Conservation (phyloP, 2,113 vertebrate genomes). For the Mormyrus iriodes region DNA sequence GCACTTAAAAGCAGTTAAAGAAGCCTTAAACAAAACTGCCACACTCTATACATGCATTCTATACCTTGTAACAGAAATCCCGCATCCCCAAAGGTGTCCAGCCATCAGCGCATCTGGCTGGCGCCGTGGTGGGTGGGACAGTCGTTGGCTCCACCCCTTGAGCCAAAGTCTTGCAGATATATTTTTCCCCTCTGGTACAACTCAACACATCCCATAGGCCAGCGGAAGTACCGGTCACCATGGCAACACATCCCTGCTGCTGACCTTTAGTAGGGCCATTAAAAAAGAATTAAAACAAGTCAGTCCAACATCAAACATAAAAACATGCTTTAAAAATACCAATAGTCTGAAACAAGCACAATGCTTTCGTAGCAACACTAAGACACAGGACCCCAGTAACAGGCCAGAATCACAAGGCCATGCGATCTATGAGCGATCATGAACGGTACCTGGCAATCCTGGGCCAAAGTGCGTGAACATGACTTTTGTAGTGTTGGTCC, state of each 20-base stretch:
- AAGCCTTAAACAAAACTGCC: background rate
- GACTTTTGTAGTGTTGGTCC: constrained; percentile 63
- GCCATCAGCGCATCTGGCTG: constrained; percentile 49
- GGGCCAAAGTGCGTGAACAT: constrained; percentile 82
- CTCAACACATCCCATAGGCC: constrained; percentile 88
- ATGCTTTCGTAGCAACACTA: constrained; percentile 3
- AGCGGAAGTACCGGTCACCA: constrained; percentile 77
- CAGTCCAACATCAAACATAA: background rate
- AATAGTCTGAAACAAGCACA: background rate
- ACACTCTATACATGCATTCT: background rate
- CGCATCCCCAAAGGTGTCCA: constrained; percentile 52
- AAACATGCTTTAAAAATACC: background rate
- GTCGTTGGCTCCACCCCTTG: constrained; percentile 71
- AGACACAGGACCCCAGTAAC: background rate
- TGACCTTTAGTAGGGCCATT: constrained; percentile 35
- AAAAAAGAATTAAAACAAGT: background rate
- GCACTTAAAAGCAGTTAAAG: background rate
- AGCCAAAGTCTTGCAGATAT: constrained; percentile 81
- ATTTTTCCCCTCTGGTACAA: constrained; percentile 79
- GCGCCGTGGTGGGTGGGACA: constrained; percentile 57
- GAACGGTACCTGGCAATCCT: constrained; percentile 69
- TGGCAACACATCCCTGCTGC: constrained; percentile 77
- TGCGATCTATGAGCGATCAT: background rate
- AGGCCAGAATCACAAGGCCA: background rate
- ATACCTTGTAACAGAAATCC: constrained; percentile 73